Conservation (phyloP, 2,888 invertebrate genomes). For the Ophion ellenae region DNA sequence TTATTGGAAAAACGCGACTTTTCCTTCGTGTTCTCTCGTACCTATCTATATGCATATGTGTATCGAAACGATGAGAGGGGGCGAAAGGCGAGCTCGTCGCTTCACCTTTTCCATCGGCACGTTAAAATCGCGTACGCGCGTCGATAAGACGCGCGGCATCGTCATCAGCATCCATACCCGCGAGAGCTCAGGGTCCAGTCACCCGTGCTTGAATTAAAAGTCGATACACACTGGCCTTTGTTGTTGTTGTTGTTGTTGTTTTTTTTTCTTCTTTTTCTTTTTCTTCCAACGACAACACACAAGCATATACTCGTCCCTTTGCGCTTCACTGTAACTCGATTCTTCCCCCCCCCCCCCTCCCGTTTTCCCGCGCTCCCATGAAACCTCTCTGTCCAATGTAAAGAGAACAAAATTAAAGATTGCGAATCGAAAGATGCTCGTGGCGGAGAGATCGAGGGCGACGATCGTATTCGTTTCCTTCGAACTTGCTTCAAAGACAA, state of each 20-base stretch:
- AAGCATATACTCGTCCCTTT: conserved; percentile 15
- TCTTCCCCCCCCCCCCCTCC: neutral
- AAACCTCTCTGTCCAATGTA: neutral
- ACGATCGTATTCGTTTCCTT: too few relatives aligned
- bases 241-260: neutral
- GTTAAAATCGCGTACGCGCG: conserved; percentile 58
- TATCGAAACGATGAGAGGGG: conserved; percentile 1
- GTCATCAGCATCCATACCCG: conserved; percentile 43
- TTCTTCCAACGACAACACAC: conserved; percentile 19
- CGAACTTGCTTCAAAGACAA: neutral
- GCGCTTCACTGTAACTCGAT: conserved; percentile 11
- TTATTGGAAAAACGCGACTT: neutral
- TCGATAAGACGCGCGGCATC: conserved; percentile 69
- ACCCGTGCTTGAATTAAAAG: conserved; percentile 72
- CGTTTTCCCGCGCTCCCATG: conserved; percentile 13
- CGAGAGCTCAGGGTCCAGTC: conserved; percentile 67
- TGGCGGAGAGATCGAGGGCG: neutral
- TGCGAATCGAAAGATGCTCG: conserved; percentile 2
- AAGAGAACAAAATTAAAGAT: conserved; percentile 19
- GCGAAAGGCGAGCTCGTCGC: conserved; percentile 22
- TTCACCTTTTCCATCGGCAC: conserved; percentile 41
- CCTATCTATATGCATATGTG: too few relatives aligned
- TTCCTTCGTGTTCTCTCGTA: neutral
- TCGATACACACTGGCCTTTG: conserved; percentile 66
- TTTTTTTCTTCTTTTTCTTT: neutral